phyloP scores from a whole-genome alignment of 2,113 vertebrate genomes.

The Corythaixoides concolor region DNA sequence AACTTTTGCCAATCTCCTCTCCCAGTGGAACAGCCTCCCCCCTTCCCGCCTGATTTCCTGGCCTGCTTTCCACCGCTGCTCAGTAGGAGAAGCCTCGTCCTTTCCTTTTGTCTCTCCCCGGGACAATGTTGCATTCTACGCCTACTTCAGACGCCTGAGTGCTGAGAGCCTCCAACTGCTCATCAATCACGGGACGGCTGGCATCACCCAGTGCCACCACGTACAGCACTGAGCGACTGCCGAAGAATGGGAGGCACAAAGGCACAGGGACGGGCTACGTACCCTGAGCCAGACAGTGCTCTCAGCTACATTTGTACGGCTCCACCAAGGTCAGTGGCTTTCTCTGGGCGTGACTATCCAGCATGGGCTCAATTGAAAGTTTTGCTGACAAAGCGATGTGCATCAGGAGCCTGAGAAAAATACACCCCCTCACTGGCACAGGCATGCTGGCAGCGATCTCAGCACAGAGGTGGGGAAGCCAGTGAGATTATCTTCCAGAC shows the following conservation, averaged over 20 bases:
- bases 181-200: not conserved
- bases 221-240: rapidly evolving
- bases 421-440: not conserved
- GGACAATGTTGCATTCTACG: not conserved
- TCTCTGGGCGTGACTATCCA: not conserved
- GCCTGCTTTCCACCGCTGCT: not conserved
- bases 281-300: not conserved
- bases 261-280: rapidly evolving
- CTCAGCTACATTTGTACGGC: not conserved
- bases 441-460: not conserved
- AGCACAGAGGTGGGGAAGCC: not conserved
- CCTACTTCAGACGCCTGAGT: not conserved
- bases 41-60: not conserved
- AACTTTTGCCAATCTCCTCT: not conserved
- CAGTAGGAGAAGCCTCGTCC: not conserved
- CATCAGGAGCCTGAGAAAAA: not conserved
- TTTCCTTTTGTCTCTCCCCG: not conserved
- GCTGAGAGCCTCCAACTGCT: not conserved
- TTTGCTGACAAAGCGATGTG: not conserved
- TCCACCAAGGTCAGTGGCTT: not conserved
- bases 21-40: not conserved
- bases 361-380: not conserved
- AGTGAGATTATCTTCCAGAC: not conserved
- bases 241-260: not conserved
- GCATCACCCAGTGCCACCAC: not conserved